phyloP scores from a whole-genome alignment of 2,797 vertebrate genomes.

The Dallia pectoralis region DNA sequence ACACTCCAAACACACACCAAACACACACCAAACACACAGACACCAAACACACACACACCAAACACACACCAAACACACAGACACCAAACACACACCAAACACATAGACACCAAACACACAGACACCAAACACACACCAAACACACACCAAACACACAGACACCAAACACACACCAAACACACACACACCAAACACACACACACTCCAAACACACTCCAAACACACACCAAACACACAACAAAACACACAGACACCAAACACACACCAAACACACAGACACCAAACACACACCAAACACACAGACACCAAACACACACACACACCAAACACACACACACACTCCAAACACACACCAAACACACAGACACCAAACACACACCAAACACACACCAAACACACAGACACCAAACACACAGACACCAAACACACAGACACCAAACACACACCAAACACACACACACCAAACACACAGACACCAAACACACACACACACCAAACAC shows the following conservation, averaged over 20 bases:
- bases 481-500: neutral
- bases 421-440: slow-evolving; percentile 20
- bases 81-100: neutral
- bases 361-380: slow-evolving; percentile 6
- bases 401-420: slow-evolving; percentile 27
- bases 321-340: slow-evolving; percentile 22
- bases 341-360: slow-evolving; percentile 17
- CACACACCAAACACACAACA: slow-evolving; percentile 21
- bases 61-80: too few relatives aligned
- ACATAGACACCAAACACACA: slow-evolving; percentile 5
- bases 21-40: neutral
- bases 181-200: slow-evolving; percentile 10
- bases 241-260: too few relatives aligned
- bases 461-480: neutral
- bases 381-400: slow-evolving; percentile 15
- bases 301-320: slow-evolving; percentile 23
- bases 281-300: neutral
- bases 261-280: slow-evolving; percentile 20
- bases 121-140: slow-evolving; percentile 24
- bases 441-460: slow-evolving; percentile 8
- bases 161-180: slow-evolving; percentile 25
- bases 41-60: too few relatives aligned
- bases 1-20: slow-evolving; percentile 18
- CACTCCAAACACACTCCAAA: neutral
- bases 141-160: too few relatives aligned